Evolutionary conservation across 1,140 invertebrate genomes (phyloP), one percentile per base, ranked within the genome.

Genomic region (Cherax quadricarinatus): DNA sequence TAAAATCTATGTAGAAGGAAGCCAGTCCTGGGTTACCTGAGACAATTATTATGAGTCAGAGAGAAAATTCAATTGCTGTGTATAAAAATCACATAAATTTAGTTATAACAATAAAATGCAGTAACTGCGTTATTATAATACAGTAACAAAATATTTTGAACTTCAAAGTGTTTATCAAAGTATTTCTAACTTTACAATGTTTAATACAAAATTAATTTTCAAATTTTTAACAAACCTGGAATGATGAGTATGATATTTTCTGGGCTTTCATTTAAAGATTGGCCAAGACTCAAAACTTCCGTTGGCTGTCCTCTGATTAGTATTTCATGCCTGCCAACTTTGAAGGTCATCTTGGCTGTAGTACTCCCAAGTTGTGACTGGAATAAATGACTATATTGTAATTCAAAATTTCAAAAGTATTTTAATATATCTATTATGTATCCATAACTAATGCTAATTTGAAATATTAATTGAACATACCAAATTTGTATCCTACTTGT

Each of bases 11-110:
- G 49, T 91, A 91, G 51, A 86, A 91, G 9, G 82, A 85, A 5
- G 60, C 81, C 24, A 91, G 70, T 4, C 89, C 89, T 21, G 89
- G 89, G 48, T 91, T 91, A 62, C 89, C 89, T 91, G 83, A 24
- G 2, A 49, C 12, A 78, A 57, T 53, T 12, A 9, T 1, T 51
- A 48, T 57, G 30, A 41, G 30, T 41, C 30, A 80, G 16, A 80
- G 16, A 80, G 12, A 80, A 57, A 41, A 14, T 57, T 57, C 14
- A 57, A 14, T 10, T 57, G 53, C 53, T 57, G 53, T 57, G 14
- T 57, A 57, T 14, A 57, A 14, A 80, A 18, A 9, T 57, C n/a
- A 51, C 9, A 21, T 10, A 82, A 18, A 18, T 82, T 10, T 30
- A 82, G 9, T 4, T 57, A 1, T 41, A 41, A 41, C 30, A 41